Evolutionary conservation across 1,140 invertebrate species (phyloP).

Genomic region (Tigriopus japonicus): DNA sequence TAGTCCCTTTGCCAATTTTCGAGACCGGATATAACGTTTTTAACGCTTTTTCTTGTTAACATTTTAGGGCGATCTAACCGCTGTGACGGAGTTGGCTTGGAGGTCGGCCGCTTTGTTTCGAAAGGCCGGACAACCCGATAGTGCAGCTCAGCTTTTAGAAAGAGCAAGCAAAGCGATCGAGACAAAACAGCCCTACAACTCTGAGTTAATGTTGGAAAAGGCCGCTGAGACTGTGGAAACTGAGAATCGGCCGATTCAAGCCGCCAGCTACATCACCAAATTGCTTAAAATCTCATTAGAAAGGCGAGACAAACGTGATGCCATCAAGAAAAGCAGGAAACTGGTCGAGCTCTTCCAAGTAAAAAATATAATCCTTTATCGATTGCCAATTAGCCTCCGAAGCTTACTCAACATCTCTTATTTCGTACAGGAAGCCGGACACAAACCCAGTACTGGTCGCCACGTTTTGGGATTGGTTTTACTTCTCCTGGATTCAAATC

Average conservation of each 20-base stretch:
- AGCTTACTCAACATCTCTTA: background rate
- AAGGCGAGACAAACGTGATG: background rate
- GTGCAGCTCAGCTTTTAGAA: background rate
- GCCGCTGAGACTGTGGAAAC: background rate
- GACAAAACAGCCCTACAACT: background rate
- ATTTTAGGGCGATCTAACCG: background rate
- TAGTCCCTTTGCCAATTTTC: too few relatives aligned
- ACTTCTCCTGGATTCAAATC: background rate
- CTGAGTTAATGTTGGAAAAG: background rate
- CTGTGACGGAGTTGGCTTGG: background rate
- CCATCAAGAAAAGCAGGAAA: background rate
- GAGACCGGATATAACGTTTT: too few relatives aligned
- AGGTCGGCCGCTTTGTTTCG: background rate
- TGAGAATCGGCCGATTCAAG: background rate
- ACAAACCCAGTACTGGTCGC: background rate
- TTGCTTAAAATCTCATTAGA: background rate
- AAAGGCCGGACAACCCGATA: background rate
- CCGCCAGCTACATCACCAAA: background rate
- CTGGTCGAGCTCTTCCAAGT: background rate
- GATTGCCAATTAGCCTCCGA: background rate
- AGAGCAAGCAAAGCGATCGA: background rate
- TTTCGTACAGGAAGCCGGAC: background rate
- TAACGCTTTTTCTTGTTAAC: too few relatives aligned
- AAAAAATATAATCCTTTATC: background rate
- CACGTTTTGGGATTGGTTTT: background rate